These are phyloP conservation scores for Lacerta agilis DNA, from an alignment of 2,797 vertebrate species.

Conservation along the genomic window DNA sequence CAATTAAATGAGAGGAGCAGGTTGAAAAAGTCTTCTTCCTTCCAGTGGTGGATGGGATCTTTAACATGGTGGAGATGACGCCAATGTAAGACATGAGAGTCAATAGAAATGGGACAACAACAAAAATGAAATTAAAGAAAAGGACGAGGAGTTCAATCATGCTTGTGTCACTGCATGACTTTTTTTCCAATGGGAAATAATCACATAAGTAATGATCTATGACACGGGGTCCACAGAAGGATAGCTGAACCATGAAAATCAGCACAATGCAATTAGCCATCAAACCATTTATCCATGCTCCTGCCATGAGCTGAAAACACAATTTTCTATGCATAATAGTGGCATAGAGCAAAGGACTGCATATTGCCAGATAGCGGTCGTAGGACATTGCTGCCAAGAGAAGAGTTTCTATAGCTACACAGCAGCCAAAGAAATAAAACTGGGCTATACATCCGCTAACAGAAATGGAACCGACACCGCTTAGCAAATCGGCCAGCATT, in stretches of 20 bases:
- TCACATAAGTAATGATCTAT: slow-evolving; percentile 42
- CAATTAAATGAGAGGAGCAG: not conserved
- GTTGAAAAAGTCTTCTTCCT: slow-evolving; percentile 31
- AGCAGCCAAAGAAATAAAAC: slow-evolving; percentile 46
- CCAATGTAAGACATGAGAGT: slow-evolving; percentile 43
- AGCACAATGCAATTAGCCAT: not conserved
- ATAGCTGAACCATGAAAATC: not conserved
- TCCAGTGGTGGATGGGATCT: slow-evolving; percentile 18
- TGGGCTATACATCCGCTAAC: slow-evolving; percentile 35
- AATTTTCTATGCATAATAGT: slow-evolving; percentile 23
- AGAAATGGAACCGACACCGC: slow-evolving; percentile 29
- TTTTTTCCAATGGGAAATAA: slow-evolving; percentile 16
- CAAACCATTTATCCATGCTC: slow-evolving; percentile 18
- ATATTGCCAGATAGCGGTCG: slow-evolving; percentile 48
- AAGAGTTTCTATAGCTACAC: slow-evolving; percentile 37
- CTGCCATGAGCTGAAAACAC: not conserved
- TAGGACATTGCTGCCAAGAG: slow-evolving; percentile 52
- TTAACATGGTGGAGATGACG: slow-evolving; percentile 40
- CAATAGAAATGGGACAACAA: slow-evolving; percentile 24
- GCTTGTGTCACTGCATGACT: not conserved
- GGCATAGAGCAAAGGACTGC: slow-evolving; percentile 33
- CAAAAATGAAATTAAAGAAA: slow-evolving; percentile 38
- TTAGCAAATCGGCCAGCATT: slow-evolving; percentile 37
- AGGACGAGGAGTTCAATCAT: not conserved
- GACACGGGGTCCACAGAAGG: not conserved